phyloP scores from a whole-genome alignment of 2,888 invertebrate genomes.

The Sinodicranocentrus sp. region DNA sequence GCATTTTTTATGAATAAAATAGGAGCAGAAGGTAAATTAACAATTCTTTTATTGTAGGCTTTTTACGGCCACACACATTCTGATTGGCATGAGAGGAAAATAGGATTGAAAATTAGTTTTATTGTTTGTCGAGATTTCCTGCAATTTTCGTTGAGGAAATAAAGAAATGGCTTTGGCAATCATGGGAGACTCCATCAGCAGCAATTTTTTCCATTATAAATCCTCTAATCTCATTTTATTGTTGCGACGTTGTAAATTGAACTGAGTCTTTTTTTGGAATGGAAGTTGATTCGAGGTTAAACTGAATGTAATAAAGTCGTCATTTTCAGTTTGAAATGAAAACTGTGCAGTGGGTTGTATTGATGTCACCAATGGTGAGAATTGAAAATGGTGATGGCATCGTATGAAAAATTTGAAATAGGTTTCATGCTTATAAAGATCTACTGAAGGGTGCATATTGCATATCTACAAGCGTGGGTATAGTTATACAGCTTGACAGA shows the following conservation, averaged over 20 bases:
- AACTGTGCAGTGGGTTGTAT: constrained; percentile 49
- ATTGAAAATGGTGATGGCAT: not conserved
- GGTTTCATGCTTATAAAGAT: no score
- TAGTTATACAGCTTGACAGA: constrained; percentile 26
- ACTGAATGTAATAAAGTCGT: constrained; percentile 8
- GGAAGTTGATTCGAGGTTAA: not conserved
- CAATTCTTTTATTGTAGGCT: constrained; percentile 11
- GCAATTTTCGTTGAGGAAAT: constrained; percentile 55
- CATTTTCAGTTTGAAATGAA: constrained; percentile 12
- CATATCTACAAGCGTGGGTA: constrained; percentile 28
- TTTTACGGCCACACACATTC: not conserved
- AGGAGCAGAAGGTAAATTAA: not conserved
- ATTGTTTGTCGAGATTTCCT: constrained; percentile 49
- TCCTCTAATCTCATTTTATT: no score
- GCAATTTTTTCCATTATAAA: no score
- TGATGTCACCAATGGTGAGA: no score
- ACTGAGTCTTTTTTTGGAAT: constrained; percentile 2
- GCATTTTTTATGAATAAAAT: constrained; percentile 6
- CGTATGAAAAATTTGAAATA: not conserved
- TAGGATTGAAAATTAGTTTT: constrained; percentile 46
- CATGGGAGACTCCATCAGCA: no score
- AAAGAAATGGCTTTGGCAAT: not conserved
- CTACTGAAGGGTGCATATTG: not conserved
- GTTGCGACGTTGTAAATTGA: no score
- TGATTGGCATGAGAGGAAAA: not conserved